Conservation (phyloP, 2,888 invertebrate genomes). For the Aphidoletes aphidimyza region DNA sequence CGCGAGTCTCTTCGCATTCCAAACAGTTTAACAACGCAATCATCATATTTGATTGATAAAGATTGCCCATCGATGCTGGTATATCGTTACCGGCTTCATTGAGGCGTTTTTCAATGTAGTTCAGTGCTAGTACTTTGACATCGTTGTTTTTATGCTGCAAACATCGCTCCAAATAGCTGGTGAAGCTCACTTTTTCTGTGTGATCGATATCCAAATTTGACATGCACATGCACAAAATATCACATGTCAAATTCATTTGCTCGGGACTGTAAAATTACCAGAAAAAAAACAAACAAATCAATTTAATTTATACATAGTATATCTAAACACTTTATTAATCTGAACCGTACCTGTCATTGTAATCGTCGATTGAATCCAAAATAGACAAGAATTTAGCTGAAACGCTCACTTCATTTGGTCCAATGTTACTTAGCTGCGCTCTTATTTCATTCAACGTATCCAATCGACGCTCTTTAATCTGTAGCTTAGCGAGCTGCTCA, state of each 20-base stretch:
- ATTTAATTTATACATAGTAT: background rate
- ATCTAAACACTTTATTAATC: background rate
- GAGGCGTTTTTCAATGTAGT: slow-evolving; percentile 68
- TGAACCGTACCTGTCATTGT: slow-evolving; percentile 52
- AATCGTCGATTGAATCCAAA: slow-evolving; percentile 73
- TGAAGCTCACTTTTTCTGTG: slow-evolving; percentile 70
- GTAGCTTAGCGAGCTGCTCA: slow-evolving; percentile 66
- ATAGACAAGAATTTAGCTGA: slow-evolving; percentile 68
- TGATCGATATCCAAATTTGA: slow-evolving; percentile 72
- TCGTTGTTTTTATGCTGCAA: slow-evolving; percentile 72
- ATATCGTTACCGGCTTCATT: background rate
- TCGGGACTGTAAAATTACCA: slow-evolving; percentile 65
- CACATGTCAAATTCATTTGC: slow-evolving; percentile 73
- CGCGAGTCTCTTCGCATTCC: slow-evolving; percentile 60
- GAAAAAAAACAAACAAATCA: slow-evolving; percentile 56
- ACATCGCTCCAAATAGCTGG: slow-evolving; percentile 71
- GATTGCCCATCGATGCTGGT: slow-evolving; percentile 56
- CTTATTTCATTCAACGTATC: slow-evolving; percentile 67
- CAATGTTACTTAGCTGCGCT: slow-evolving; percentile 64
- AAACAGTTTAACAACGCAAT: slow-evolving; percentile 62
- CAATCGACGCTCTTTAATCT: slow-evolving; percentile 66
- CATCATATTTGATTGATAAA: slow-evolving; percentile 56
- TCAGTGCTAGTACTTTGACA: slow-evolving; percentile 74
- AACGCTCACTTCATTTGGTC: slow-evolving; percentile 65
- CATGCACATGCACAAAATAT: slow-evolving; percentile 74